phyloP scores from a whole-genome alignment of 2,888 invertebrate genomes.

The Pristionchus japonicus region DNA sequence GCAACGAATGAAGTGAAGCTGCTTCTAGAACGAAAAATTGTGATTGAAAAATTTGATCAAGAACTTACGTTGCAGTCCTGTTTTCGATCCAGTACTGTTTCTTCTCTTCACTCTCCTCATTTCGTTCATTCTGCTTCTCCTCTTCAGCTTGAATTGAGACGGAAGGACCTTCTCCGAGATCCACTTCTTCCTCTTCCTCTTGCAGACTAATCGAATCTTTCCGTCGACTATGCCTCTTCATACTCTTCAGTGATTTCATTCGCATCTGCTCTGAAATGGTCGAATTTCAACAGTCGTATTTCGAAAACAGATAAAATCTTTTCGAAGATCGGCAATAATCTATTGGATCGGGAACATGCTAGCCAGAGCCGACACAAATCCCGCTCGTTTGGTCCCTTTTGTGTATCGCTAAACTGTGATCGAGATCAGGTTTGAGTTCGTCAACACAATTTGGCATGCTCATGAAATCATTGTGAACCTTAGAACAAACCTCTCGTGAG shows the following conservation, averaged over 20 bases:
- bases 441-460: background rate
- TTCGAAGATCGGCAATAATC: background rate
- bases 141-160: background rate
- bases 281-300: background rate
- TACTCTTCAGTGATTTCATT: constrained; percentile 6
- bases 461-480: too few relatives aligned
- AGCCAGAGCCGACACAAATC: background rate
- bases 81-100: background rate
- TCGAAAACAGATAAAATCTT: background rate
- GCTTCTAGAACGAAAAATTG: background rate
- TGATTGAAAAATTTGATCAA: background rate
- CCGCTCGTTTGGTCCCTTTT: background rate
- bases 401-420: background rate
- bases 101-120: constrained; percentile 1
- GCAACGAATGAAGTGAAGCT: background rate
- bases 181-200: background rate
- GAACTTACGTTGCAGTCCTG: background rate
- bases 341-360: background rate
- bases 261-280: background rate
- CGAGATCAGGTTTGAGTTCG: background rate
- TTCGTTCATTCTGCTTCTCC: background rate
- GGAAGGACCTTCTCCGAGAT: background rate
- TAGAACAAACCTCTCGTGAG: background rate
- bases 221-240: background rate
- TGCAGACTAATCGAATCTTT: background rate